Percentiles rank a stretch among this genome's conserved stretches.
phyloP scores from a whole-genome alignment of 2,797 vertebrate genomes.

The Notolabrus celidotus region DNA sequence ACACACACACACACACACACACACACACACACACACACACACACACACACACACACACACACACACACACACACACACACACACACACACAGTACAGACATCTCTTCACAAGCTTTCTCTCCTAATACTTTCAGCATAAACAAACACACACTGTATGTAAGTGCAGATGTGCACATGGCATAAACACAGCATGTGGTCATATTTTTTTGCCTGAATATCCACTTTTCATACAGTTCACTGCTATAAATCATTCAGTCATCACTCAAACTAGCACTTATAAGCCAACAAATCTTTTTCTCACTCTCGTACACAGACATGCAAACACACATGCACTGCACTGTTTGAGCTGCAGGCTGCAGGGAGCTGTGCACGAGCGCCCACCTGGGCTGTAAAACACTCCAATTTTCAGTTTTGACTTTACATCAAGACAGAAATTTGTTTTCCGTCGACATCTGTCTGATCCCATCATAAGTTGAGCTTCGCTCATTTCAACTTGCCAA shows the following conservation, averaged over 20 bases:
- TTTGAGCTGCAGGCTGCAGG: conserved; percentile 49
- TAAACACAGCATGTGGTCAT: conserved; percentile 71
- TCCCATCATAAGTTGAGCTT: conserved; percentile 48
- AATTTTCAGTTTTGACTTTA: conserved; percentile 45
- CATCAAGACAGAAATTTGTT: conserved; percentile 54
- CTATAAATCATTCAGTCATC: conserved; percentile 70
- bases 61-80: conserved; percentile 54
- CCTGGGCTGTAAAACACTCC: conserved; percentile 47
- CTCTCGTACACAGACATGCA: conserved; percentile 42
- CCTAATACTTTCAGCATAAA: conserved; percentile 56
- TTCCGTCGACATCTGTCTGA: conserved; percentile 44
- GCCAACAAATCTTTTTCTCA: conserved; percentile 50
- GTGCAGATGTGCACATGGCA: conserved; percentile 72
- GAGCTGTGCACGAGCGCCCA: conserved; percentile 49
- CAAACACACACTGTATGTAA: conserved; percentile 55
- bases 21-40: conserved; percentile 57
- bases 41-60: conserved; percentile 56
- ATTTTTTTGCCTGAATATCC: conserved; percentile 47
- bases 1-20: conserved; percentile 57
- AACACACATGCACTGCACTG: conserved; percentile 40
- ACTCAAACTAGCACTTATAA: conserved; percentile 53
- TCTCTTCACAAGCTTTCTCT: conserved; percentile 48
- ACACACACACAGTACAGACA: conserved; percentile 63
- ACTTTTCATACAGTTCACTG: conserved; percentile 55
- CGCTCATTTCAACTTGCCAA: conserved; percentile 54